A percentile compares a stretch with the other conserved stretches of the same genome.
Evolutionary conservation across 2,888 invertebrate genomes (phyloP).

Genomic region (Rutpela maculata): DNA sequence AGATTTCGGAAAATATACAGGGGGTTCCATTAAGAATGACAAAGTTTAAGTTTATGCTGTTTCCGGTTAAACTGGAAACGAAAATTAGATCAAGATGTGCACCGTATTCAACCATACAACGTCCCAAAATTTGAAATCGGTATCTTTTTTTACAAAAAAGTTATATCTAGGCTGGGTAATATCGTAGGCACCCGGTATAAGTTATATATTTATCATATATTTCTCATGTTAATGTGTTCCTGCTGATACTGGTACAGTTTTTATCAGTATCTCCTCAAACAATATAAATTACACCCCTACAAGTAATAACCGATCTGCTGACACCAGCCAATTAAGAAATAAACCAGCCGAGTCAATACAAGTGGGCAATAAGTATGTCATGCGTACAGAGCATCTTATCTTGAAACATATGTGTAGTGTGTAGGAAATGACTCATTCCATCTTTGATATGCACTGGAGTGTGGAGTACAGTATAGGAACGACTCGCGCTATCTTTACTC

Average conservation of each 20-base stretch:
- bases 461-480: constrained; percentile 31
- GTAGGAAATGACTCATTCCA: constrained; percentile 48
- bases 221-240: too few relatives aligned
- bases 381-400: constrained; percentile 46
- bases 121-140: too few relatives aligned
- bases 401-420: constrained; percentile 44
- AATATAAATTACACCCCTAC: not conserved
- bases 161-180: too few relatives aligned
- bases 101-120: too few relatives aligned
- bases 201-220: too few relatives aligned
- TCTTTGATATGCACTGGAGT: constrained; percentile 45
- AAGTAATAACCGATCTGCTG: not conserved
- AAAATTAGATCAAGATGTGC: too few relatives aligned
- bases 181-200: too few relatives aligned
- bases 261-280: not conserved
- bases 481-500: not conserved
- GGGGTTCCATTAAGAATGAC: too few relatives aligned
- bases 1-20: too few relatives aligned
- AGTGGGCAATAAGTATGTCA: constrained; percentile 44
- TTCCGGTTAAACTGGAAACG: too few relatives aligned
- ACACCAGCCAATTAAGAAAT: constrained; percentile 10
- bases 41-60: too few relatives aligned
- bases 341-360: not conserved
- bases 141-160: too few relatives aligned
- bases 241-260: not conserved